Base-by-base conservation (phyloP, 2,888 invertebrate species). In the Gastrophysa polygoni region DNA sequence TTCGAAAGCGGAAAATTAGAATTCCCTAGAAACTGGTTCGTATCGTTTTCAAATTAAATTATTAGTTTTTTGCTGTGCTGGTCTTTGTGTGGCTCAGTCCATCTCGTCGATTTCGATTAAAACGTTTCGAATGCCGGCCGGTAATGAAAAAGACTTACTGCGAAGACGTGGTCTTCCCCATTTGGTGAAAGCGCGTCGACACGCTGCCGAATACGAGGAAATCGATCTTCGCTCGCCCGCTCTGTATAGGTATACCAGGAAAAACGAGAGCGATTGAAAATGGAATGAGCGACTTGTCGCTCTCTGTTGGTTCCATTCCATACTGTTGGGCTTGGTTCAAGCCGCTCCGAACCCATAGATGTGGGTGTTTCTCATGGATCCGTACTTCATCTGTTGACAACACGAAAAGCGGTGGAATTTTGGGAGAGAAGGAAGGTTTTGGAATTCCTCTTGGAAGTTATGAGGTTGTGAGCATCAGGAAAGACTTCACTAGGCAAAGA, bases 51-150 rank as follows among this genome's bases (percentile, higher is more conserved):
- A 67, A 67, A 67, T 69, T 67, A 67, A 69, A 69, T 69, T 67
- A 68, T 68, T 68, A 68, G 64, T 59, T 66, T 68, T 68, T 68
- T 68, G 29, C 57, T 16, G 34, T 38, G 46, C 60, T 34, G 46
- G 59, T 61, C 61, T 63, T 61, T 69, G 70, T 70, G 71, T 70
- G 71, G 69, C 61, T 68, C 63, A 71, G 14, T 67, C 66, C 67
- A 64, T 66, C 66, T 70, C 58, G 67, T 62, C 66, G 69, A 68
- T 72, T 66, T 52, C 75, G 75, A 75, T 75, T 75, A 74, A 75
- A 75, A 73, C 74, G 74, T 74, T 74, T 72, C 61, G 69, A 72
- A 75, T 75, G 64, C 70, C 71, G 70, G 56, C 38, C 68, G 67
- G 71, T 69, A 72, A 73, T 70, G 71, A 74, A 68, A 62, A 68